Conservation (phyloP, 92 coral and sea anemone species). For the Montipora capitata region DNA sequence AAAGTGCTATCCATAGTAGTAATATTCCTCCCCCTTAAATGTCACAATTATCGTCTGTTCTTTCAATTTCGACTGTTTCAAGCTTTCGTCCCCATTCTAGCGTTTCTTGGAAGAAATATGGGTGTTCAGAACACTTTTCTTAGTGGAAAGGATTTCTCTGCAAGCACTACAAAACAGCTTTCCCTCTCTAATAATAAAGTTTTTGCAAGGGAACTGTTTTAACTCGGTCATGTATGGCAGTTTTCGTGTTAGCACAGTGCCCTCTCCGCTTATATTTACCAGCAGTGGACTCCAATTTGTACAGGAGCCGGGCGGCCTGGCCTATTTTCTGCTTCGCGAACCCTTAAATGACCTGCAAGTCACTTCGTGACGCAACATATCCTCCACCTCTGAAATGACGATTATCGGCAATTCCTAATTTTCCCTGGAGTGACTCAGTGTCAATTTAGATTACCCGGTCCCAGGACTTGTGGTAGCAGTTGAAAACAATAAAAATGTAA, state of each 20-base stretch:
- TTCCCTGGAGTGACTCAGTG: too few relatives aligned
- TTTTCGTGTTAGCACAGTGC: background rate
- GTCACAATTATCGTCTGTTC: slow-evolving; percentile 48
- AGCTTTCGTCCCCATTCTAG: slow-evolving; percentile 21
- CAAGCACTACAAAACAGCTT: slow-evolving; percentile 49
- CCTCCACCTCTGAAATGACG: too few relatives aligned
- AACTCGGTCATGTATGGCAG: slow-evolving; percentile 1
- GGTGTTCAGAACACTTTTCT: slow-evolving; percentile 56
- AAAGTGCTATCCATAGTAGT: slow-evolving; percentile 33
- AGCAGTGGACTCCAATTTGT: background rate
- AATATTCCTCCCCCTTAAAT: slow-evolving; percentile 9
- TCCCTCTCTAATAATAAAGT: slow-evolving; percentile 40
- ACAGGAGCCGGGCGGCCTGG: background rate
- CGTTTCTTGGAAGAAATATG: slow-evolving; percentile 51
- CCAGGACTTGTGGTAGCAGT: too few relatives aligned
- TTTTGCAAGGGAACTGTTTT: slow-evolving; percentile 28
- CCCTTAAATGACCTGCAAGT: too few relatives aligned
- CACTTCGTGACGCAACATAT: too few relatives aligned
- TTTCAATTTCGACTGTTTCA: slow-evolving; percentile 29
- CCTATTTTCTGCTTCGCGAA: too few relatives aligned
- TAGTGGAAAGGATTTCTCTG: slow-evolving; percentile 40
- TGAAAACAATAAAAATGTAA: too few relatives aligned
- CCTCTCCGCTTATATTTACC: slow-evolving; percentile 13
- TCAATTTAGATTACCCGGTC: too few relatives aligned
- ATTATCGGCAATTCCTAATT: too few relatives aligned